phyloP scores from a whole-genome alignment of 1,140 invertebrate species.

The Drosophila saltans region DNA sequence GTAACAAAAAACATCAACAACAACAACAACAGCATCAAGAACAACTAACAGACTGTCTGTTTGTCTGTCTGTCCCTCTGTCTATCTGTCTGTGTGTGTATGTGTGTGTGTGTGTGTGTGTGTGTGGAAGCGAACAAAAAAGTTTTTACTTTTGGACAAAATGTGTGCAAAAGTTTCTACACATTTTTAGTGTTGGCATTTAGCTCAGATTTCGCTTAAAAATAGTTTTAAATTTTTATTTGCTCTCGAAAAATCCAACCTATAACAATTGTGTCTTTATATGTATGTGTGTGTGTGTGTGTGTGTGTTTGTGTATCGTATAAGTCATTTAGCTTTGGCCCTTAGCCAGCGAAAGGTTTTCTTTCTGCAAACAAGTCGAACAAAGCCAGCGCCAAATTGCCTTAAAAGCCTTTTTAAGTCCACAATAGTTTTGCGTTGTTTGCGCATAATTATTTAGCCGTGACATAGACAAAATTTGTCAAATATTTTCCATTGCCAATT shows the following conservation, averaged over 20 bases:
- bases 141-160: constrained; percentile 54
- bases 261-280: constrained; percentile 56
- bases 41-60: constrained; percentile 30
- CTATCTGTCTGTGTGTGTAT: constrained; percentile 22
- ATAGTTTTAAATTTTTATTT: constrained; percentile 77
- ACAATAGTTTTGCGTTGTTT: constrained; percentile 71
- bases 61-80: constrained; percentile 4
- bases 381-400: constrained; percentile 76
- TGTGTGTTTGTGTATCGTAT: constrained; percentile 24
- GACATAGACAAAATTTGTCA: constrained; percentile 46
- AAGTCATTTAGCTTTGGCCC: constrained; percentile 65
- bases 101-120: neutral
- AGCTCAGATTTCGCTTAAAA: constrained; percentile 51
- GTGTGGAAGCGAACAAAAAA: constrained; percentile 28
- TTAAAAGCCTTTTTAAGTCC: constrained; percentile 75
- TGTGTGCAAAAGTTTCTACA: constrained; percentile 62
- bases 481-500: constrained; percentile 15
- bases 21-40: constrained; percentile 5
- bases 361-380: constrained; percentile 72
- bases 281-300: neutral
- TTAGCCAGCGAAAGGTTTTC: constrained; percentile 63
- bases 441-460: constrained; percentile 77
- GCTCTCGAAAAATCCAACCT: constrained; percentile 32
- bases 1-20: constrained; percentile 39
- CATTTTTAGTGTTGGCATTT: constrained; percentile 50